Conservation (phyloP, 2,113 vertebrate species). For the Oreocharis arfaki region DNA sequence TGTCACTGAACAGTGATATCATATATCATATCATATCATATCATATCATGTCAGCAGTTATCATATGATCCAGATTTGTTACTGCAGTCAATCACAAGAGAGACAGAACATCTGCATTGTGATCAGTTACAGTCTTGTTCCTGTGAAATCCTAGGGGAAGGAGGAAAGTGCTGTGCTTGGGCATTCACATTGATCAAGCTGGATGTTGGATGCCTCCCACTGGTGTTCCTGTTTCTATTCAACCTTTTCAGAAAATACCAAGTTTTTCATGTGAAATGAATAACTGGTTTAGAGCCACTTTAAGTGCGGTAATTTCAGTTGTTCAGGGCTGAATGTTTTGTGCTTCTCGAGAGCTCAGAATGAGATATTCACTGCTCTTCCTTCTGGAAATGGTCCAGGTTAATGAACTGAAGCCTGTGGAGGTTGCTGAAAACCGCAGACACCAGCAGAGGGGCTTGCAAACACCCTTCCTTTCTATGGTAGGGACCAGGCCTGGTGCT, state of each 20-base stretch:
- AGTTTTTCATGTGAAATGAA: background rate
- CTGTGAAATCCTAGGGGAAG: background rate
- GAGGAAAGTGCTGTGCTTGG: background rate
- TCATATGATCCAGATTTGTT: background rate
- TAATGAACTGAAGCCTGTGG: background rate
- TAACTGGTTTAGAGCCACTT: background rate
- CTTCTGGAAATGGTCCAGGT: background rate
- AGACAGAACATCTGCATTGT: background rate
- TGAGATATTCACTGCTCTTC: background rate
- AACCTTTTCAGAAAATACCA: background rate
- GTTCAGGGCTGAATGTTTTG: background rate
- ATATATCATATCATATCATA: no score
- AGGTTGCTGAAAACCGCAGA: background rate
- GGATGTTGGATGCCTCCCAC: background rate
- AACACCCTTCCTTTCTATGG: background rate
- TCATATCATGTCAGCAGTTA: background rate
- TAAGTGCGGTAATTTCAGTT: background rate
- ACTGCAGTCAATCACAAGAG: background rate
- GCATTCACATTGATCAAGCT: background rate
- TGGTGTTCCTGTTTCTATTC: background rate
- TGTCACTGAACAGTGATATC: background rate
- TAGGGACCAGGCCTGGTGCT: background rate
- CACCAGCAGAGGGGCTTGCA: background rate
- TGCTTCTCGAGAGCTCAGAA: background rate
- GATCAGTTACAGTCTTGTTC: background rate